Base-by-base conservation (phyloP, 2,888 invertebrate species). In the Thera britannica region DNA sequence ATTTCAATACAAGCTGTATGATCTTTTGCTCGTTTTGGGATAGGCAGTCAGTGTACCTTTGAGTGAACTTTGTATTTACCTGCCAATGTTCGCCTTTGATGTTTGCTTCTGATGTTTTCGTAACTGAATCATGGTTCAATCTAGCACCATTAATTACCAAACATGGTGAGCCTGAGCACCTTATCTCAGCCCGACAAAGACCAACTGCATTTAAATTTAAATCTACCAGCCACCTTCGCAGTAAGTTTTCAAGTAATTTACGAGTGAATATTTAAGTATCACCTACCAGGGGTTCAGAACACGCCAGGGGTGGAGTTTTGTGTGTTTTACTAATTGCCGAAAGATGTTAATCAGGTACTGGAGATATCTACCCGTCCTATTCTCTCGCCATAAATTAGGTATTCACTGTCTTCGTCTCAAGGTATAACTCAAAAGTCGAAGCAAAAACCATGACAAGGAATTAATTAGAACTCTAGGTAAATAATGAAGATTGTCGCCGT, bases 251-350 rank as follows among this genome's bases (percentile, higher is more conserved):
- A 87, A 90, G 90, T 92, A 93, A 93, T 93, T 93, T 92, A 93
- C 92, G 89, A 88, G 81, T 82, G 92, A 91, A 92, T 92, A 93
- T 89, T 83, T 92, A 91, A 93, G 87, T 84, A 91, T 93, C 92
- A 93, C 92, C 92, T 92, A 92, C 92, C 92, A 90, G 90, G 91
- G 92, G 90, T 85, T 77, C 87, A 87, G 90, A 90, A 93, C 93
- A 94, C 82, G 91, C 87, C 89, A 89, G 90, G 93, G 94, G 94
- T 91, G 94, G 94, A 94, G 94, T 94, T 94, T 94, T 94, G 94
- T 94, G 92, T 94, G 94, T 94, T 94, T 94, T 94, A 94, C 94
- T 95, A 94, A 94, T 94, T 94, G 94, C 94, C 87, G 93, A 94
- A 94, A 94, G 94, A 95, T 95, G 94, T 90, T 94, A 94, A 94